These are phyloP conservation scores for Synergus gifuensis DNA, from an alignment of 2,888 invertebrate species.

Conservation along the genomic window DNA sequence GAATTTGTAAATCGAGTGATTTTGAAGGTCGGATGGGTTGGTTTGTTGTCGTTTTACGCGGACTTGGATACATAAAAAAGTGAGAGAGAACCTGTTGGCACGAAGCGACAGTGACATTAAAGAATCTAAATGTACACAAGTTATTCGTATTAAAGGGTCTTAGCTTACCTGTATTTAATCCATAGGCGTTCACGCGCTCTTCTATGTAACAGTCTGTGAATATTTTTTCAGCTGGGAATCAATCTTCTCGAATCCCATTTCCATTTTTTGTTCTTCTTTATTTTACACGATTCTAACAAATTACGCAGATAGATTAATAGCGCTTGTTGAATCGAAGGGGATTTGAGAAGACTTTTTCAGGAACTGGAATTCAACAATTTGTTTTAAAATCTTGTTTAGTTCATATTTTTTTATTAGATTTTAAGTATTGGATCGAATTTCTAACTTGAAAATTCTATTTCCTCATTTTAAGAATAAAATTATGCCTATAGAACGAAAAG, in stretches of 20 bases:
- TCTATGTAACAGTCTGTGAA: constrained; percentile 60
- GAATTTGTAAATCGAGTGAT: constrained; percentile 16
- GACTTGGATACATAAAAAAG: constrained; percentile 44
- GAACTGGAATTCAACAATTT: background rate
- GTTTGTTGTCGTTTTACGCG: constrained; percentile 52
- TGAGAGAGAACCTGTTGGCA: constrained; percentile 57
- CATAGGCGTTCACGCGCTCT: constrained; percentile 58
- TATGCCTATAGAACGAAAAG: too few species aligned
- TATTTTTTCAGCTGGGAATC: constrained; percentile 23
- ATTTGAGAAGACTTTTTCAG: constrained; percentile 27
- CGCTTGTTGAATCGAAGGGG: background rate
- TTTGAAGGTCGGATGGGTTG: constrained; percentile 7
- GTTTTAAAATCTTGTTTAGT: background rate
- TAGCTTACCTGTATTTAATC: constrained; percentile 61
- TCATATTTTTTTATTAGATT: background rate
- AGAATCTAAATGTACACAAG: constrained; percentile 59
- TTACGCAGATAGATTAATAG: background rate
- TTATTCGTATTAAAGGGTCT: constrained; percentile 60
- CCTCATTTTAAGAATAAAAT: too few species aligned
- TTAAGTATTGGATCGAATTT: background rate
- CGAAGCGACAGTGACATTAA: constrained; percentile 61
- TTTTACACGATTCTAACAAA: background rate
- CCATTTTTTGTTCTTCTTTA: background rate
- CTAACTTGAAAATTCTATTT: too few species aligned
- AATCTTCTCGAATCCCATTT: constrained; percentile 21